Evolutionary conservation across 2,797 vertebrate species (phyloP), one percentile per base, ranked within the genome.

Genomic region (Argyrosomus regius): DNA sequence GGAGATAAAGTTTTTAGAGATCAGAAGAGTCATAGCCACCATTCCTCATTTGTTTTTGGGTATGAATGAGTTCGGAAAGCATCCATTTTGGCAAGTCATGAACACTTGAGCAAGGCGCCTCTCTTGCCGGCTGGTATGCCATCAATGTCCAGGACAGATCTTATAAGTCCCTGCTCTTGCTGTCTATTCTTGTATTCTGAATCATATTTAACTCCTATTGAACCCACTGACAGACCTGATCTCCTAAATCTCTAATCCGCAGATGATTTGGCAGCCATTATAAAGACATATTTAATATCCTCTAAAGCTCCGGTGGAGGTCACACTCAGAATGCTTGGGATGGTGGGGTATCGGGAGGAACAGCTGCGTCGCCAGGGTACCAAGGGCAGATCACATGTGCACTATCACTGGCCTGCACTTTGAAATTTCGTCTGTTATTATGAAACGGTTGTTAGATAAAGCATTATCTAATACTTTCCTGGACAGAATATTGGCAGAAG

Each of bases 231-330:
- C 85, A 88, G 88, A 84, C 75, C 87, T 91, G 87, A 87, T 92
- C 93, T 90, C 78, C 82, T 93, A 92, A 95, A 94, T 90, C 89
- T 87, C 86, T 96, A 95, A 95, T 93, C 95, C 89, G 3, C 77
- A 83, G 91, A 84, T 87, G 90, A 92, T 93, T 93, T 94, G 94
- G 93, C 92, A 93, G 83, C 88, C 91, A 91, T 94, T 93, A 93
- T 93, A 95, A 94, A 93, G 91, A 92, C 93, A 91, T 92, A 90
- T 91, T 93, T 89, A 89, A 93, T 93, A 93, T 94, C 91, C 82
- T 87, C 89, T 90, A 91, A 94, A 94, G 89, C 93, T 90, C 80
- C 84, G 72, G 68, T 92, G 78, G 90, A 94, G 93, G 91, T 92
- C 93, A 93, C 79, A 83, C 87, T 76, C 72, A 87, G 85, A 94